Base-by-base conservation (phyloP, 2,797 vertebrate species). In the Prionace glauca region DNA sequence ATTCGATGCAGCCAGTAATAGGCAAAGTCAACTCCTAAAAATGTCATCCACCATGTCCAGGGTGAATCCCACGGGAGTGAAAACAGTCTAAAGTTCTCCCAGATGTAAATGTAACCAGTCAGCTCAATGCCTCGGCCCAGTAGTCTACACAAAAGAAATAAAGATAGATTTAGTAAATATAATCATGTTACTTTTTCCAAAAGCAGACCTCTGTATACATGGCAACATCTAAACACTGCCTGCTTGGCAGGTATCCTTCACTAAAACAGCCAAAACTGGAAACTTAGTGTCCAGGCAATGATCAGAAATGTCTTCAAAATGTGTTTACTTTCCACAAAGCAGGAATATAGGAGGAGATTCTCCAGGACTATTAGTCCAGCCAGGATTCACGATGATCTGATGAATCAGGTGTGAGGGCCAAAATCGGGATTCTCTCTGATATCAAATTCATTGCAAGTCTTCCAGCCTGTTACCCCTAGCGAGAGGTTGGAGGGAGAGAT, bases 1-100 rank as follows among this genome's bases (percentile, higher is more conserved):
- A 98, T 97, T 95, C 98, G 98, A 96, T 99, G 99, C 96, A 99
- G 97, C 98, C 98, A 99, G 96, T 99, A 99, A 96, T 99, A 99
- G 96, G 97, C 97, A 60, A 99, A 98, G 97, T 99, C 99, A 96
- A 99, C 98, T 69, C 98, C 98, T 95, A 99, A 95, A 94, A 99
- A 98, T 0, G 98, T 97, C 96, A 99, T 96, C 98, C 98, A 99
- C 98, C 99, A 99, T 0, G 98, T 99, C 98, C 98, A 99, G 32
- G 97, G 96, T 0, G 98, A 99, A 97, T 99, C 97, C 98, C 99
- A 99, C 32, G 98, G 98, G 95, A 99, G 97, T 96, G 97, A 97
- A 95, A 98, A 62, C 86, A 99, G 95, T 60, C 96, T 98, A 96
- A 97, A 98, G 96, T 97, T 98, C 95, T 98, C 97, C 99, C 99